Percentiles rank a stretch among this genome's conserved stretches.
These are phyloP conservation scores for Polylopha cassiicola DNA, from an alignment of 2,888 invertebrate species.

Conservation along the genomic window DNA sequence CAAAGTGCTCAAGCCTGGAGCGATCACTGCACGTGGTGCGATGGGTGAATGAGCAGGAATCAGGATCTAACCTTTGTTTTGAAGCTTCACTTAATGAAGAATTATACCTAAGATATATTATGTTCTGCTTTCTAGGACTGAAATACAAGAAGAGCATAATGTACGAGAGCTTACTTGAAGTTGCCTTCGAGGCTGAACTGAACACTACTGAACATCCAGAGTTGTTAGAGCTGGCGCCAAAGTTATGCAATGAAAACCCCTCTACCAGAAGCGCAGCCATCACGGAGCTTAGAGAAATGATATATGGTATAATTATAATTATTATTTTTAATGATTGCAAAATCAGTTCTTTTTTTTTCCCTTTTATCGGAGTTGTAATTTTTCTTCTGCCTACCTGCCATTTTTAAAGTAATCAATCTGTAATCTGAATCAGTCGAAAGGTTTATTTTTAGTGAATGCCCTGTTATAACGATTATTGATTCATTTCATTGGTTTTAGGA, in stretches of 20 bases:
- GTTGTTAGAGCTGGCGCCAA: slow-evolving; percentile 45
- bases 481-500: not conserved
- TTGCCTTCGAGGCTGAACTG: slow-evolving; percentile 63
- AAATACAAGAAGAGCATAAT: slow-evolving; percentile 41
- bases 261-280: slow-evolving; percentile 51
- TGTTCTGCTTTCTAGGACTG: not conserved
- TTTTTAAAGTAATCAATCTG: too few relatives aligned
- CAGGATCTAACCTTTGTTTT: too few relatives aligned
- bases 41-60: too few relatives aligned
- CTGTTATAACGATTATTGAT: too few relatives aligned
- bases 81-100: not conserved
- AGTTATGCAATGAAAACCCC: slow-evolving; percentile 54
- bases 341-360: too few relatives aligned
- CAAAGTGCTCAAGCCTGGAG: too few relatives aligned
- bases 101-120: not conserved
- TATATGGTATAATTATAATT: slow-evolving; percentile 46
- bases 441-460: too few relatives aligned
- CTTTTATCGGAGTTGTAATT: too few relatives aligned
- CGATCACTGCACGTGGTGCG: too few relatives aligned
- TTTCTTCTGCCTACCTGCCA: too few relatives aligned
- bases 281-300: slow-evolving; percentile 54
- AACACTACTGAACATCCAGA: slow-evolving; percentile 56
- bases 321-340: not conserved
- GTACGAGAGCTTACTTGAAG: slow-evolving; percentile 61
- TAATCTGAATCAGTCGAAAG: too few relatives aligned